These are phyloP conservation scores for Corythornis madagascariensis DNA, from an alignment of 2,113 vertebrate species.

Conservation along the genomic window DNA sequence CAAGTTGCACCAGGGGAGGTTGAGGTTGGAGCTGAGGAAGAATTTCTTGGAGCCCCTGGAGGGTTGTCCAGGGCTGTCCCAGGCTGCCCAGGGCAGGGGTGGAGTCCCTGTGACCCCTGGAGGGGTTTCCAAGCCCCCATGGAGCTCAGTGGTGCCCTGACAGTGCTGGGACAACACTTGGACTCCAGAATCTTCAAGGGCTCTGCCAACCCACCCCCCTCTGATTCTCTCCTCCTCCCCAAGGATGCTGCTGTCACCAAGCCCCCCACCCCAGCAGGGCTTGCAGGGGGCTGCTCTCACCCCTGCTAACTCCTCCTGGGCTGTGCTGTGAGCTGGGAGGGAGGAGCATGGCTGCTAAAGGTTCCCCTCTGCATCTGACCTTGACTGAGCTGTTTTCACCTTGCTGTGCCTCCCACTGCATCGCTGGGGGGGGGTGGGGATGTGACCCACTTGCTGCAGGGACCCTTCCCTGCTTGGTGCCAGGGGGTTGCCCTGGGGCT, in stretches of 20 bases:
- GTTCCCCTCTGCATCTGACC: background rate
- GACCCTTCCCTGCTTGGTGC: fast-evolving
- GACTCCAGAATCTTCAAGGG: background rate
- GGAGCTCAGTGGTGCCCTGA: background rate
- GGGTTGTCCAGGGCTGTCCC: background rate
- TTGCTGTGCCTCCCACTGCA: background rate
- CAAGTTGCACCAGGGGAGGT: background rate
- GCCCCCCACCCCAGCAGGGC: background rate
- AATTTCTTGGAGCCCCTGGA: background rate
- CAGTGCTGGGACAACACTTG: background rate
- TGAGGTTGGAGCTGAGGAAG: background rate
- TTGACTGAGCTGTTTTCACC: conserved; percentile 32
- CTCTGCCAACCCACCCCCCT: background rate
- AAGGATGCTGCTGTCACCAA: background rate
- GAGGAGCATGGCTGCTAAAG: background rate
- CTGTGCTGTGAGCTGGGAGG: background rate
- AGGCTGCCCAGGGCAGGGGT: background rate
- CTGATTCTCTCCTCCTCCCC: background rate
- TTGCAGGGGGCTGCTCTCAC: background rate
- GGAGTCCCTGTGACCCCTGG: background rate
- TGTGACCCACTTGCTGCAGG: background rate
- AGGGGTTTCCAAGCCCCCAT: background rate
- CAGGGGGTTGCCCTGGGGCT: background rate
- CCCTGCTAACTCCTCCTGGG: background rate
- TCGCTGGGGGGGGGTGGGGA: background rate